Percentiles rank a stretch among this genome's conserved stretches.
phyloP scores from a whole-genome alignment of 2,113 vertebrate species.

The Eira barbara region DNA sequence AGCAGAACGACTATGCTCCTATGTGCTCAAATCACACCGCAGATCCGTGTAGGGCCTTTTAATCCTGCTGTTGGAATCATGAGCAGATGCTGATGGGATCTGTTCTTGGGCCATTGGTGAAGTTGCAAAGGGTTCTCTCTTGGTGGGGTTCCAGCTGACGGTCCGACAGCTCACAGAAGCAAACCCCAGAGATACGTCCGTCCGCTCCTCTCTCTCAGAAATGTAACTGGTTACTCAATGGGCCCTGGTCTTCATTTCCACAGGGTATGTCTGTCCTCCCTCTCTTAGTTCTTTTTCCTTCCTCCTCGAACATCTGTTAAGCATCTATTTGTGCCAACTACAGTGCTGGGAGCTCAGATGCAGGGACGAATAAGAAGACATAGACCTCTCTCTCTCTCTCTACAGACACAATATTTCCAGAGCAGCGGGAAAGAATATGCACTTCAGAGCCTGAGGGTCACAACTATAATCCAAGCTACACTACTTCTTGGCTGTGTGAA shows the following conservation, averaged over 20 bases:
- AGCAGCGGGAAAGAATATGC: not conserved
- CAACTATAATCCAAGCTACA: not conserved
- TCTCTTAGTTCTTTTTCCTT: not conserved
- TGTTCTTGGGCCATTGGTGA: not conserved
- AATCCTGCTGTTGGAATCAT: not conserved
- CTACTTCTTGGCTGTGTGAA: not conserved
- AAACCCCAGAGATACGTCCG: rapidly evolving
- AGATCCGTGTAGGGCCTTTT: not conserved
- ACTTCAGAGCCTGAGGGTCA: not conserved
- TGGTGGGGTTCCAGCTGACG: not conserved
- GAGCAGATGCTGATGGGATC: not conserved
- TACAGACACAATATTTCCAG: not conserved
- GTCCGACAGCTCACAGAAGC: not conserved
- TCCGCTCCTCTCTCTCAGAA: not conserved
- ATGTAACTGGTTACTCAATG: not conserved
- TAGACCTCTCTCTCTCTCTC: not conserved
- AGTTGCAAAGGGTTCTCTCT: not conserved
- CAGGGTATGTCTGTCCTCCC: not conserved
- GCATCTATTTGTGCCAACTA: not conserved
- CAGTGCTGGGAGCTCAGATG: not conserved
- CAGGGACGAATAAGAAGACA: not conserved
- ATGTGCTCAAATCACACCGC: rapidly evolving
- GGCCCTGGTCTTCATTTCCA: not conserved
- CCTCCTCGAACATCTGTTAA: not conserved
- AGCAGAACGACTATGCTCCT: not conserved